Evolutionary conservation across 2,797 vertebrate genomes (phyloP).

Genomic region (Streptopelia turtur): DNA sequence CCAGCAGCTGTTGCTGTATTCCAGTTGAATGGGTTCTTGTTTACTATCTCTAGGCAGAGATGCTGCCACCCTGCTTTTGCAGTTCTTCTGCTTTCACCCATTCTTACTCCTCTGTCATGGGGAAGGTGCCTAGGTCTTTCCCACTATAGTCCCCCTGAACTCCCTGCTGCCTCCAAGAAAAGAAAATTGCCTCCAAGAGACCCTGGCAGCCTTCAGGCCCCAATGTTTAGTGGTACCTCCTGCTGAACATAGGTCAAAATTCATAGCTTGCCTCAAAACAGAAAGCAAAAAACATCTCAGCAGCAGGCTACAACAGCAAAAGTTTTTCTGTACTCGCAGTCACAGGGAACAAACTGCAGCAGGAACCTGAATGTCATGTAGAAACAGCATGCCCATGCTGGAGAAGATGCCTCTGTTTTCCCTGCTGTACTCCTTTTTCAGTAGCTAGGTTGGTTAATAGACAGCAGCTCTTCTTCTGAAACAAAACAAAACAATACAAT

Average conservation of each 20-base stretch:
- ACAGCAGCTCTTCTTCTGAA: not conserved
- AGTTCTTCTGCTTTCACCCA: not conserved
- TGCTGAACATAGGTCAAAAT: not conserved
- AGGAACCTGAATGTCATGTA: not conserved
- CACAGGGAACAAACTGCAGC: not conserved
- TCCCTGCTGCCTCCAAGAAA: not conserved
- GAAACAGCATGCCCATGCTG: not conserved
- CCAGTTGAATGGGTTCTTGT: not conserved
- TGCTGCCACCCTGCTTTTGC: not conserved
- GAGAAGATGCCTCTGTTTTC: not conserved
- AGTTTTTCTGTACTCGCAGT: not conserved
- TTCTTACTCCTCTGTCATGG: accelerated
- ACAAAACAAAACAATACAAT: not conserved
- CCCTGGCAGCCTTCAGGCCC: not conserved
- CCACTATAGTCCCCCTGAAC: not conserved
- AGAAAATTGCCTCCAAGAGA: not conserved
- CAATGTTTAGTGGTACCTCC: not conserved
- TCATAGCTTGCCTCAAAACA: not conserved
- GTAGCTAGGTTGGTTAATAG: not conserved
- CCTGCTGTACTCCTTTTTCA: not conserved
- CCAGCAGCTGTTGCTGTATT: not conserved
- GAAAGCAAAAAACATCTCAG: not conserved
- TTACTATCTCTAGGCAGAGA: not conserved
- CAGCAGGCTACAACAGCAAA: not conserved
- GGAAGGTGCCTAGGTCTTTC: not conserved